A percentile compares a stretch with the other conserved stretches of the same genome.
These are phyloP conservation scores for human DNA, from an alignment of 2,113 vertebrate species.

Conservation along the genomic window DNA sequence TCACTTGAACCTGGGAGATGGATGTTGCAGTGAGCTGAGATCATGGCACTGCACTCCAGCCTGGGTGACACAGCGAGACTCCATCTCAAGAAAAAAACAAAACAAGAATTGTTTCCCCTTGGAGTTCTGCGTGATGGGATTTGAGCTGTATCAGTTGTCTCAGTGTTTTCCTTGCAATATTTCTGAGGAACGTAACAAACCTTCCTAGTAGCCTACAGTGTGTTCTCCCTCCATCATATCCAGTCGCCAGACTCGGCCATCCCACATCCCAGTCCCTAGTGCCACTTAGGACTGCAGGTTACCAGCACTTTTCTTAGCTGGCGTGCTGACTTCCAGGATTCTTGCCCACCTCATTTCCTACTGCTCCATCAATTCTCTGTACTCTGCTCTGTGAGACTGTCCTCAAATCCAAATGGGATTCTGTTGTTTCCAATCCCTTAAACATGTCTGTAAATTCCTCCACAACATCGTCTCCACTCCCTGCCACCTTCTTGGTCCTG, in stretches of 20 bases:
- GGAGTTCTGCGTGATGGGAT: background rate
- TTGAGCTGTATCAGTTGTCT: background rate
- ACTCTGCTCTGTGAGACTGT: background rate
- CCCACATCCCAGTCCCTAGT: no score
- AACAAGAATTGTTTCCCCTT: background rate
- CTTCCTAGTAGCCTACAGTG: background rate
- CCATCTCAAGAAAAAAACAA: no score
- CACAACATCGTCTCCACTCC: accelerated
- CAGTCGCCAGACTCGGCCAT: background rate
- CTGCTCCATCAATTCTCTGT: background rate
- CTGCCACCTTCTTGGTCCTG: background rate
- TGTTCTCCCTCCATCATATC: background rate
- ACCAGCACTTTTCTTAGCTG: background rate
- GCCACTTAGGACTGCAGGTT: background rate
- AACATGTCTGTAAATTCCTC: background rate
- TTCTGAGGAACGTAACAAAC: background rate
- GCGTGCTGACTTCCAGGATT: background rate
- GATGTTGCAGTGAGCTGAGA: no score
- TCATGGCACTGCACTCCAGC: no score
- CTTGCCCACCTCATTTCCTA: no score
- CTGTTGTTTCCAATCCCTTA: background rate
- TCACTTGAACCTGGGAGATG: no score
- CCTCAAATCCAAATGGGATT: background rate
- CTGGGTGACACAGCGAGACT: no score
- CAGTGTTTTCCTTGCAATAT: background rate